Percentiles rank a stretch among this genome's conserved stretches.
phyloP scores from a whole-genome alignment of 2,113 vertebrate genomes.

The Telmatochromis sp. region DNA sequence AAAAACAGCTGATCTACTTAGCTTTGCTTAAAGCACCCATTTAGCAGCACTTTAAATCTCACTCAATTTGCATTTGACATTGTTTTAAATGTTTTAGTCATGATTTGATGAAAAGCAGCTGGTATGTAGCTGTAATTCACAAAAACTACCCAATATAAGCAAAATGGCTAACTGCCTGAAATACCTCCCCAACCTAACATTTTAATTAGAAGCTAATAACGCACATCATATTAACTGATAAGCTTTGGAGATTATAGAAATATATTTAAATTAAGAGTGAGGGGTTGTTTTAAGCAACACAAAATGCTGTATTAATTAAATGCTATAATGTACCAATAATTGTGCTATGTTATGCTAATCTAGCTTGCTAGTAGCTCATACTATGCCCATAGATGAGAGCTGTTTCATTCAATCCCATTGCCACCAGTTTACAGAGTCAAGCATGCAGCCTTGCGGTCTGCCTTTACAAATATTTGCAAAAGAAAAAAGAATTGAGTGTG shows the following conservation, averaged over 20 bases:
- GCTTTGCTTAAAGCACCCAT: neutral
- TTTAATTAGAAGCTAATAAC: neutral
- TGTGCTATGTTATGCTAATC: neutral
- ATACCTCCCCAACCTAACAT: neutral
- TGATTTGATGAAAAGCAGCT: neutral
- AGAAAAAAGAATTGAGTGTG: accelerated
- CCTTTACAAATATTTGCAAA: neutral
- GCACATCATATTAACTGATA: accelerated
- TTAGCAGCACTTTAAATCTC: neutral
- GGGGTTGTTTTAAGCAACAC: neutral
- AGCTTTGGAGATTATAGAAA: neutral
- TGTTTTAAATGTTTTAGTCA: neutral
- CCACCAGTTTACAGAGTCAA: neutral
- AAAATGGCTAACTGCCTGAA: neutral
- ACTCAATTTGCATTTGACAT: neutral
- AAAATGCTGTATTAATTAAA: neutral
- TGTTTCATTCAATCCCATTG: neutral
- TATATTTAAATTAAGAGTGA: neutral
- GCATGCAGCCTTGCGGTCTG: neutral
- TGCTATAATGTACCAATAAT: neutral
- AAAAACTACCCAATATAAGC: neutral
- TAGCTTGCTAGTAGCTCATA: neutral
- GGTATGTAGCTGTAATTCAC: neutral
- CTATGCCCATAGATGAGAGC: neutral
- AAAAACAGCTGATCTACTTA: neutral